A percentile compares a stretch with the other conserved stretches of the same genome.
Conservation (phyloP, 37 sponge, comb jelly and placozoan species). For the Oscarella lobularis region DNA sequence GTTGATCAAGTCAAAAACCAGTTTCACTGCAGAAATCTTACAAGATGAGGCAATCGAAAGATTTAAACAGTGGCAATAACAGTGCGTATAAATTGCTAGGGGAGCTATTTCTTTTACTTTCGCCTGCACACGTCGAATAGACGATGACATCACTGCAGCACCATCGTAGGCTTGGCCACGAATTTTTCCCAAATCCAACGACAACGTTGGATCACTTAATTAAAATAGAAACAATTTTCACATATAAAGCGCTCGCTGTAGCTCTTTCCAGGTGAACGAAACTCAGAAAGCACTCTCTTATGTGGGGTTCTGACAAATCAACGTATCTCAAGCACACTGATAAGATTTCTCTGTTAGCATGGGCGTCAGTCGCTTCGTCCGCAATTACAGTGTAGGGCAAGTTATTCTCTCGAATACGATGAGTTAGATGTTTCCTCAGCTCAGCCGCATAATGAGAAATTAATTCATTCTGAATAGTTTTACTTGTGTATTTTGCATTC, state of each 20-base stretch:
- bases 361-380: conserved; percentile 31
- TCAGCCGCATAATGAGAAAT: conserved; percentile 16
- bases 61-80: conserved; percentile 32
- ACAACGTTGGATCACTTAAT: neutral
- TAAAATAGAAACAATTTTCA: neutral
- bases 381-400: conserved; percentile 31
- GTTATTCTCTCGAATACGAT: conserved; percentile 10
- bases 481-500: conserved; percentile 31
- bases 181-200: neutral
- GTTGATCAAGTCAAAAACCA: conserved; percentile 23
- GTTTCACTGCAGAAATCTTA: conserved; percentile 20
- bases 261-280: conserved; percentile 30
- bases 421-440: conserved; percentile 16
- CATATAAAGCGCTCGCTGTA: conserved; percentile 21
- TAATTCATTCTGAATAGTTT: conserved; percentile 29
- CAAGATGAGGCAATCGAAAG: conserved; percentile 26
- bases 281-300: conserved; percentile 25
- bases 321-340: conserved; percentile 32
- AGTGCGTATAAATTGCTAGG: neutral
- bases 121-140: neutral
- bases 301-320: conserved; percentile 36
- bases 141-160: neutral
- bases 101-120: neutral
- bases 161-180: conserved; percentile 4
- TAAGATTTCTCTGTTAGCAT: conserved; percentile 25